Percentiles rank a stretch among this genome's conserved stretches.
Evolutionary conservation across 2,888 invertebrate genomes (phyloP).

Genomic region (Neelides folsomi): DNA sequence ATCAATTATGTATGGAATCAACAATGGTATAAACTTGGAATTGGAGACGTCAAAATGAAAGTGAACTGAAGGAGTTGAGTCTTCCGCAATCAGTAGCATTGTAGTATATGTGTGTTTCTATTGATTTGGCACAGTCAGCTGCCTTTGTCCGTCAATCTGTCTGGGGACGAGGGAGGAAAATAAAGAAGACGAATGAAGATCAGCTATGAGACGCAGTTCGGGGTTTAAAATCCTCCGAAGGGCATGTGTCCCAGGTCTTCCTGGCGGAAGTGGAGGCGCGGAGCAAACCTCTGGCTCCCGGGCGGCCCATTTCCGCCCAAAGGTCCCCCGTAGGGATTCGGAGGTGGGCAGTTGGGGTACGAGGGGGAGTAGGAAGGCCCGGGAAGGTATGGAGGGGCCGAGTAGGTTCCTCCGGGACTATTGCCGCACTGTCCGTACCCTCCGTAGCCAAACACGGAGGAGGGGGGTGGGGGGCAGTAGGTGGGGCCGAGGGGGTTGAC

Average conservation of each 20-base stretch:
- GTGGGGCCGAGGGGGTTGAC: conserved; percentile 28
- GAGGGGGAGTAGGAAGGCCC: conserved; percentile 25
- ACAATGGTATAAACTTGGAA: too few relatives aligned
- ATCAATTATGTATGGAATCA: too few relatives aligned
- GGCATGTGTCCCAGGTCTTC: conserved; percentile 39
- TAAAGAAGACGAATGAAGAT: conserved; percentile 6
- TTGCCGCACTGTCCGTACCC: conserved; percentile 26
- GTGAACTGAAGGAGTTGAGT: background rate
- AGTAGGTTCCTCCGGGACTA: conserved; percentile 16
- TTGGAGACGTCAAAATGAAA: background rate
- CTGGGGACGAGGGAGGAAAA: conserved; percentile 1
- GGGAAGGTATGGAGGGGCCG: conserved; percentile 27
- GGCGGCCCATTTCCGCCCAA: conserved; percentile 15
- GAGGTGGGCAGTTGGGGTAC: conserved; percentile 25
- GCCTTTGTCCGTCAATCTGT: background rate
- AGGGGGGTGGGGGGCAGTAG: conserved; percentile 28
- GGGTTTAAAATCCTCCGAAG: conserved; percentile 42
- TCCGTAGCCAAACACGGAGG: conserved; percentile 31
- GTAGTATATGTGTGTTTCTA: too few relatives aligned
- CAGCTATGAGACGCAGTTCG: conserved; percentile 1
- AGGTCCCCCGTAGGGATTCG: conserved; percentile 25
- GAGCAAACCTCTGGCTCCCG: conserved; percentile 18
- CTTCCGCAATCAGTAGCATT: background rate
- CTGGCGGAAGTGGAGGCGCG: conserved; percentile 35
- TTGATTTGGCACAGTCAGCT: too few relatives aligned